Evolutionary conservation across 2,113 vertebrate genomes (phyloP), one percentile per base, ranked within the genome.

Genomic region (Perca flavescens): DNA sequence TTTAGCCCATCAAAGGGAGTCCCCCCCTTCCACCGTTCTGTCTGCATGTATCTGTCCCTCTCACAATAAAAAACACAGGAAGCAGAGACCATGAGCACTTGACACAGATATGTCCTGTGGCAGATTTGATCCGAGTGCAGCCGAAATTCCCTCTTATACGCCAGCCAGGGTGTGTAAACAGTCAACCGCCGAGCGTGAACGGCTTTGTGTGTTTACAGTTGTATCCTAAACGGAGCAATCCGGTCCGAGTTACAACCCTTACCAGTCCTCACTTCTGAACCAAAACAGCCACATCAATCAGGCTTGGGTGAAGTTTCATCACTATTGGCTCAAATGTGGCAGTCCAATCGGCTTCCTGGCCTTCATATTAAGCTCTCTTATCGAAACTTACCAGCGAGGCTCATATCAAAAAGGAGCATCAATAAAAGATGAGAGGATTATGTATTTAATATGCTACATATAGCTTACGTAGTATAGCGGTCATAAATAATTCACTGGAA

Each of bases 81-180:
- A 92, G 89, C 47, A 53, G 61, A 86, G 88, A 67, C 6, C 53
- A 6, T 7, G 75, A 85, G 89, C 88, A 91, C 92, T 95, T 93
- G 90, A 94, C 93, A 94, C 88, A 82, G 85, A 87, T 86, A 64
- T 60, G 85, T 89, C 71, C 89, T 79, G 81, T 84, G 75, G 77
- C 79, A 91, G 94, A 95, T 94, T 74, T 79, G 89, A 95, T 95
- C 94, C 88, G 84, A 92, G 80, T 34, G 25, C 81, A 81, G 86
- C 86, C 71, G 89, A 89, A 86, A 82, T 61, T 64, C 82, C 52
- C 82, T 79, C 85, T 94, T 90, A 94, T 92, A 88, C 88, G 68
- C 74, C 77, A 66, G 77, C 78, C 80, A 74, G 71, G 77, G 88
- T 88, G 91, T 87, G 88, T 90, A 93, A 94, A 91, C 93, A 89